These are phyloP conservation scores for Teinopalpus imperialis DNA, from an alignment of 2,888 invertebrate genomes.

Conservation along the genomic window DNA sequence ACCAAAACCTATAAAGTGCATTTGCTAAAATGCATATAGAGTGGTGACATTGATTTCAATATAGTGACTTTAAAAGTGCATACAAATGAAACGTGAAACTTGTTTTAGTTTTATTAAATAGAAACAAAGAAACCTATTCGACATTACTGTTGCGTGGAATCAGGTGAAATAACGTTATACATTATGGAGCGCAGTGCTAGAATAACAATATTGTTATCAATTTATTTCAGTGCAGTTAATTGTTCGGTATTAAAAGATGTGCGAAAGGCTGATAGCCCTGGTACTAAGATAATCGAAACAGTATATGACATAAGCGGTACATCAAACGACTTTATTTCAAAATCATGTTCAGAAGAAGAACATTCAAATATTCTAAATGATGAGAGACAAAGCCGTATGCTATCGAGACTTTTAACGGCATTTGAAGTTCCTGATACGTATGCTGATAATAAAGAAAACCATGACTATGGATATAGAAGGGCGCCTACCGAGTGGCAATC, in stretches of 20 bases:
- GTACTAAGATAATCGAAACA: slow-evolving; percentile 17
- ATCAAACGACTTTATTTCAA: not conserved
- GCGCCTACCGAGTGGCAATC: not conserved
- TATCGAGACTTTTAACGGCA: not conserved
- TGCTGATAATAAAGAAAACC: not conserved
- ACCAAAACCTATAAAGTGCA: too few species aligned
- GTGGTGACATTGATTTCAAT: too few species aligned
- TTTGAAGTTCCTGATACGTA: not conserved
- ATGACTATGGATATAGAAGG: not conserved
- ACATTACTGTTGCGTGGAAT: not conserved
- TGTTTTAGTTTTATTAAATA: slow-evolving; percentile 13
- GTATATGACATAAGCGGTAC: not conserved
- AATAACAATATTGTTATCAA: slow-evolving; percentile 2
- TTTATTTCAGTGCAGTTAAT: not conserved
- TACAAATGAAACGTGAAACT: slow-evolving; percentile 14
- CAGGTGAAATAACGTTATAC: not conserved
- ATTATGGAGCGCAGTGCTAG: slow-evolving; percentile 11
- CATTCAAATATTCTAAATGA: not conserved
- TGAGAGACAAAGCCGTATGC: not conserved
- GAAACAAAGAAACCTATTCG: not conserved
- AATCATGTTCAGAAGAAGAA: slow-evolving; percentile 8
- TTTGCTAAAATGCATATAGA: too few species aligned
- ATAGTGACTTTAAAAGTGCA: too few species aligned
- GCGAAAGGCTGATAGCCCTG: not conserved
- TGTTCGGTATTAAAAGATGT: slow-evolving; percentile 6